Conservation (phyloP, 2,888 invertebrate species). For the Hypomecis atomaria region DNA sequence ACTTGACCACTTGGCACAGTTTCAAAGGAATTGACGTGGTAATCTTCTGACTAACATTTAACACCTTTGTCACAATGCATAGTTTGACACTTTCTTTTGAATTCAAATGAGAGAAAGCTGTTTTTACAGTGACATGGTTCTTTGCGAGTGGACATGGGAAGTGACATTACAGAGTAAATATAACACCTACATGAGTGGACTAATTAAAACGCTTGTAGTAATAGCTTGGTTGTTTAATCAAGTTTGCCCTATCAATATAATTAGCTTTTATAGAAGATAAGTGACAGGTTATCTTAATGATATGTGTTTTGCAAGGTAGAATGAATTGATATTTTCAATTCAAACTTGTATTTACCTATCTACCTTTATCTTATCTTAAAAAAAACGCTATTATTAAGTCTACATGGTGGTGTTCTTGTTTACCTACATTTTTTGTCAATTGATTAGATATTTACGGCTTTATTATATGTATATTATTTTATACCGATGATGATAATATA, state of each 20-base stretch:
- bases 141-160: constrained; percentile 40
- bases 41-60: constrained; percentile 18
- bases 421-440: no score
- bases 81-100: neutral
- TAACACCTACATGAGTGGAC: constrained; percentile 32
- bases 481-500: no score
- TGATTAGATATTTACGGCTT: no score
- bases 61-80: constrained; percentile 23
- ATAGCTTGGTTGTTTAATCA: constrained; percentile 29
- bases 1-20: constrained; percentile 52
- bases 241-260: constrained; percentile 14
- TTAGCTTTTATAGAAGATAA: neutral
- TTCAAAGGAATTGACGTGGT: constrained; percentile 50
- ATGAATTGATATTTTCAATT: no score
- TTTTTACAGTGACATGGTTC: constrained; percentile 19
- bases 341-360: no score
- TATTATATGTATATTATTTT: no score
- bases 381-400: no score
- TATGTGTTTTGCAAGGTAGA: no score
- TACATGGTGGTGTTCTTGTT: no score
- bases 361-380: no score
- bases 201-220: constrained; percentile 37
- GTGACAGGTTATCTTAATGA: neutral
- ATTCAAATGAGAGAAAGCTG: neutral
- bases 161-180: constrained; percentile 50